A percentile compares a stretch with the other conserved stretches of the same genome.
phyloP scores from a whole-genome alignment of 1,140 invertebrate genomes.

The Drosophila takahashii region DNA sequence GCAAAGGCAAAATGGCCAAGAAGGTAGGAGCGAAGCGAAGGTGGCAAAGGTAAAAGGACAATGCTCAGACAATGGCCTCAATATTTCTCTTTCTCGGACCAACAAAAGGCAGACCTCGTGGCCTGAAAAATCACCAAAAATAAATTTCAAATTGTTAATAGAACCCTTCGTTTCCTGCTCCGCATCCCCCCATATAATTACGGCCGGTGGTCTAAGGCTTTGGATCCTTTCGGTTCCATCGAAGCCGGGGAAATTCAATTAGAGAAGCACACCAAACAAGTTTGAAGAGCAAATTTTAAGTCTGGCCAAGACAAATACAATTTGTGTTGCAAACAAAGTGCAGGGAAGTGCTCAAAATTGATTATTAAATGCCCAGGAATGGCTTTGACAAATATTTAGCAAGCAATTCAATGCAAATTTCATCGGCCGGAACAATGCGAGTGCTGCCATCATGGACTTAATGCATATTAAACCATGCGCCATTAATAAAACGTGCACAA shows the following conservation, averaged over 20 bases:
- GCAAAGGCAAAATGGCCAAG: conserved; percentile 18
- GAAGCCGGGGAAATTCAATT: conserved; percentile 41
- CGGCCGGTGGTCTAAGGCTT: conserved; percentile 3
- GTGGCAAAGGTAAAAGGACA: conserved; percentile 62
- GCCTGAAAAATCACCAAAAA: conserved; percentile 51
- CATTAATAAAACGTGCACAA: conserved; percentile 74
- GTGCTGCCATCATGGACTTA: conserved; percentile 45
- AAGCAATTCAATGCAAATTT: conserved; percentile 53
- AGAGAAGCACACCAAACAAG: conserved; percentile 37
- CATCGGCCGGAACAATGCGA: conserved; percentile 46
- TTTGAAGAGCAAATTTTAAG: conserved; percentile 50
- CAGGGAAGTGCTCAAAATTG: conserved; percentile 49
- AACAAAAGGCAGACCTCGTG: conserved; percentile 44
- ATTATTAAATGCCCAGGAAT: conserved; percentile 52
- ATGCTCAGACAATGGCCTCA: conserved; percentile 57
- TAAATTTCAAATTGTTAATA: conserved; percentile 68
- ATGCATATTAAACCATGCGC: conserved; percentile 59
- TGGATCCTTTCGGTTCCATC: not conserved
- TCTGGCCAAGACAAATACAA: conserved; percentile 46
- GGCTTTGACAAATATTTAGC: conserved; percentile 53
- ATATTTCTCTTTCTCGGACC: conserved; percentile 49
- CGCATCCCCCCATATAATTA: conserved; percentile 45
- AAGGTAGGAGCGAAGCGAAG: conserved; percentile 13
- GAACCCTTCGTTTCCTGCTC: conserved; percentile 35
- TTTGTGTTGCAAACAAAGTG: conserved; percentile 52